Evolutionary conservation across 2,888 invertebrate species (phyloP).

Genomic region (Trachelus stipa): DNA sequence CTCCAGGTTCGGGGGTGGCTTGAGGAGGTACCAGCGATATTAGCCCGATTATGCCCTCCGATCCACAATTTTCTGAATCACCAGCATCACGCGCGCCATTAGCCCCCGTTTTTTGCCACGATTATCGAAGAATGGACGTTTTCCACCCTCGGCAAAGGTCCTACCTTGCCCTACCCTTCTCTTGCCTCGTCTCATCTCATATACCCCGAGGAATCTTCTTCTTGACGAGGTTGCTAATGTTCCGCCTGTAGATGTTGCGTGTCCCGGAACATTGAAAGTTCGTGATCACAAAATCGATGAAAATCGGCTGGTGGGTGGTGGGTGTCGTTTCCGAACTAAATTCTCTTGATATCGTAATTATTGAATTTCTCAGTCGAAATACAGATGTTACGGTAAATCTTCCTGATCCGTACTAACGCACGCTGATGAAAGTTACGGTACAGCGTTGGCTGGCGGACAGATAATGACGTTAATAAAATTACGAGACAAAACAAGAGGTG

Average conservation of each 20-base stretch:
- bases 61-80: conserved; percentile 57
- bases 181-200: not conserved
- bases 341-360: not conserved
- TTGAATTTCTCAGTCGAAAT: not conserved
- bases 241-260: conserved; percentile 54
- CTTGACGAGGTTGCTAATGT: conserved; percentile 50
- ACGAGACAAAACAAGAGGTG: not conserved
- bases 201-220: conserved; percentile 8
- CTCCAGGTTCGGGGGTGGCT: conserved; percentile 22
- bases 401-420: not conserved
- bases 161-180: conserved; percentile 3
- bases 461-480: not conserved
- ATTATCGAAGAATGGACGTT: conserved; percentile 36
- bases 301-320: not conserved
- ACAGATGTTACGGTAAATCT: not conserved
- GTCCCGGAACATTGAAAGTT: conserved; percentile 58
- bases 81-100: conserved; percentile 45
- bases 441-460: not conserved
- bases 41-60: conserved; percentile 54
- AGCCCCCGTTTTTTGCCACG: conserved; percentile 35
- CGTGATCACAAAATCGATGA: conserved; percentile 41
- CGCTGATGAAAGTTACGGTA: not conserved
- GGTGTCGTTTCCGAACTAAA: not conserved
- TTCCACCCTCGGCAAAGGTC: not conserved
- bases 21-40: conserved; percentile 46